Evolutionary conservation across 2,113 vertebrate genomes (phyloP).

Genomic region (Dasypus novemcinctus): DNA sequence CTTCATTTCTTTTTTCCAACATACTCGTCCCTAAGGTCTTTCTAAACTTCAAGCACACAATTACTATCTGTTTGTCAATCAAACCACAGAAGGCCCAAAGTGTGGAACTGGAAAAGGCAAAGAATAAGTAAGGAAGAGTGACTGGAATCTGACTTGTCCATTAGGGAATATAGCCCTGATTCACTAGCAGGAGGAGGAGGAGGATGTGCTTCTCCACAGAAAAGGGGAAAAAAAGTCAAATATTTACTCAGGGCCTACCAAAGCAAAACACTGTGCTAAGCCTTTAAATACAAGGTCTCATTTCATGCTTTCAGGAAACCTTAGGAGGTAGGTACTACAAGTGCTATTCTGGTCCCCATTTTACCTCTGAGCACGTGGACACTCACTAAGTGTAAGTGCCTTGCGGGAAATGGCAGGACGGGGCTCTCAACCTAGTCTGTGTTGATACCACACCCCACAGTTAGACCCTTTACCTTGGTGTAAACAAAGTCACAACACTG

Average conservation of each 20-base stretch:
- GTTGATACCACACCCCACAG: background rate
- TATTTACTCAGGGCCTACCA: background rate
- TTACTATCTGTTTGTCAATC: constrained; percentile 13
- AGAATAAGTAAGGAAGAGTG: background rate
- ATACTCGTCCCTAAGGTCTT: background rate
- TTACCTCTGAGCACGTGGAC: background rate
- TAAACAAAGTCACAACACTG: background rate
- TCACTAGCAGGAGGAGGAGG: background rate
- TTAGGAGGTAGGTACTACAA: background rate
- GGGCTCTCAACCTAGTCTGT: background rate
- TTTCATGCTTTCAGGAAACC: background rate
- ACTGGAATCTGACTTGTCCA: background rate
- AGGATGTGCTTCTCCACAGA: background rate
- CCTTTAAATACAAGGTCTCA: constrained; percentile 1
- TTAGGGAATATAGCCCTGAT: background rate
- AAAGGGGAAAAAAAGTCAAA: background rate
- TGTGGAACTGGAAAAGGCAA: background rate
- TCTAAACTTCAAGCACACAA: constrained; percentile 15
- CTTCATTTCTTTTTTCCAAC: background rate
- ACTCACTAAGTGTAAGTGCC: background rate
- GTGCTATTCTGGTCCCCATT: background rate
- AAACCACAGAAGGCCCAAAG: background rate
- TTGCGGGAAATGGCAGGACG: background rate
- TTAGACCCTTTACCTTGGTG: background rate
- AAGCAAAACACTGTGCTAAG: background rate